Evolutionary conservation across 2,113 vertebrate species (phyloP), one percentile per base, ranked within the genome.

Genomic region (Loxodonta africana): DNA sequence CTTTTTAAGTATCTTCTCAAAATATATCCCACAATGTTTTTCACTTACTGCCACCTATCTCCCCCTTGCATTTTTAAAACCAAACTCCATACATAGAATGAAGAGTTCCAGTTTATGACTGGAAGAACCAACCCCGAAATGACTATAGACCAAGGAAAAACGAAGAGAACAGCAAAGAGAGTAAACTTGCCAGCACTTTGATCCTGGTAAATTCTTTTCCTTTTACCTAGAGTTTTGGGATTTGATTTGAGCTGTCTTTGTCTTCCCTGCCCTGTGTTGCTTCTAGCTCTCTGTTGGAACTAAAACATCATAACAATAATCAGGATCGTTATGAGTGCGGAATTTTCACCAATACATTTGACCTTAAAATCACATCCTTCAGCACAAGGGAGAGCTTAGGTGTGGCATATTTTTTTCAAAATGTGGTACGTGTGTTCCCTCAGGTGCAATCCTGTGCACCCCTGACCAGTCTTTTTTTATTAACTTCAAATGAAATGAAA

Each of bases 401-500:
- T 76, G 84, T 77, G 85, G 92, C 83, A 83, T 57, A n/a, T 87
- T 91, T 96, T 74, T 63, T 83, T 8, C 21, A 41, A 76, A 95
- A 28, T 15, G 6, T 28, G 69, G 73, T 88, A 30, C 0, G 0
- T 8, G 23, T 37, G 83, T 53, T 65, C 60, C 74, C 37, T 76
- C 74, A 73, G 4, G 0, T n/a, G 78, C 51, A 76, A 83, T 60
- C 28, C 9, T 30, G 77, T 20, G 30, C 2, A 84, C 15, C 14
- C 14, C 51, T 4, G 3, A 33, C 12, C 11, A 71, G 2, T 65
- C 41, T 74, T 74, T 48, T 97, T 65, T 88, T 46, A 84, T 25
- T 89, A 83, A 97, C 69, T 48, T 94, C 60, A 85, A 89, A 93
- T 90, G 37, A 91, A 90, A 21, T 63, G 74, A 30, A 48, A 73